Percentiles rank a stretch among this genome's conserved stretches.
These are phyloP conservation scores for Odocoileus virginianus DNA, from an alignment of 2,113 vertebrate species.

Conservation along the genomic window DNA sequence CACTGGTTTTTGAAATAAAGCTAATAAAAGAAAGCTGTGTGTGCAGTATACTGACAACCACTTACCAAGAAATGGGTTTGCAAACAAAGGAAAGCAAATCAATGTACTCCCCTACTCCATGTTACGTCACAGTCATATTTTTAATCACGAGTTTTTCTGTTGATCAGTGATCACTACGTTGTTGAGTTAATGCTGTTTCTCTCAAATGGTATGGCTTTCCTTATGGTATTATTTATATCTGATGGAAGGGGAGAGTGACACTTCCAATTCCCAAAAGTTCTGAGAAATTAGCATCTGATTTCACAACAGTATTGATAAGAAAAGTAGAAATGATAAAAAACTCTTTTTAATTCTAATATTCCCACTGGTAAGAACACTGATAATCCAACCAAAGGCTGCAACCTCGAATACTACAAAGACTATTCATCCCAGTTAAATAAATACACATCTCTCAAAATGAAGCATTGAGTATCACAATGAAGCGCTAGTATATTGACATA, in stretches of 20 bases:
- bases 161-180: background rate
- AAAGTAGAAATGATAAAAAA: constrained; percentile 23
- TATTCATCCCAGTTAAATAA: background rate
- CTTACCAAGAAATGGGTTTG: background rate
- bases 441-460: background rate
- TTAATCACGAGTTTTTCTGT: background rate
- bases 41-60: background rate
- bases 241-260: background rate
- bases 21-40: background rate
- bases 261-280: background rate
- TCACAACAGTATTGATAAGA: background rate
- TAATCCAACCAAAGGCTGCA: background rate
- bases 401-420: background rate
- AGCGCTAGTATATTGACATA: background rate
- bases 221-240: background rate
- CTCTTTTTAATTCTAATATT: constrained; percentile 26
- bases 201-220: background rate
- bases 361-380: background rate
- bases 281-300: constrained; percentile 2
- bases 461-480: background rate
- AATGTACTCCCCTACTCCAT: background rate
- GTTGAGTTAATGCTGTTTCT: background rate
- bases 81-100: background rate
- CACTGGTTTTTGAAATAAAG: background rate
- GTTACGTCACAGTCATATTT: background rate